Evolutionary conservation across 1,140 invertebrate species (phyloP).

Genomic region (Proales similis): DNA sequence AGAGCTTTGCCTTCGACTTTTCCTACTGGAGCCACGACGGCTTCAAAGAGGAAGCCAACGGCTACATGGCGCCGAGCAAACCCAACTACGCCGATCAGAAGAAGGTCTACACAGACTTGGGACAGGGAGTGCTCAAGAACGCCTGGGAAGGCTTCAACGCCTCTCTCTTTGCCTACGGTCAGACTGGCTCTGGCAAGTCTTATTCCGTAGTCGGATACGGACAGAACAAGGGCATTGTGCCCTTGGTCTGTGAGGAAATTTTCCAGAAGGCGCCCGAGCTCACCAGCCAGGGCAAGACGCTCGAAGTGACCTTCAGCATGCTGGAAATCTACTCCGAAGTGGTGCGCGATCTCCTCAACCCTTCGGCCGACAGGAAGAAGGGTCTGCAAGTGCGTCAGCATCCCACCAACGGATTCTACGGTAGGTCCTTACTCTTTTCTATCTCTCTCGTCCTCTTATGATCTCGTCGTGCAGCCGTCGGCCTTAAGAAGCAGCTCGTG

Average conservation of each 20-base stretch:
- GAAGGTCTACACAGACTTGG: conserved; percentile 58
- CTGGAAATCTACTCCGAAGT: conserved; percentile 64
- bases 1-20: conserved; percentile 59
- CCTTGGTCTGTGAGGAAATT: conserved; percentile 71
- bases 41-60: conserved; percentile 53
- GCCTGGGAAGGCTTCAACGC: conserved; percentile 86
- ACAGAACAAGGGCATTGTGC: conserved; percentile 68
- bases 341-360: conserved; percentile 57
- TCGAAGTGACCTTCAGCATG: conserved; percentile 61
- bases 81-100: conserved; percentile 52
- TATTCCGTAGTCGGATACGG: conserved; percentile 65
- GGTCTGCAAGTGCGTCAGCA: conserved; percentile 60
- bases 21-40: conserved; percentile 61
- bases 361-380: conserved; percentile 51
- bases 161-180: conserved; percentile 76
- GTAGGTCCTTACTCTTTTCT: conserved; percentile 51
- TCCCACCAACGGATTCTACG: conserved; percentile 61
- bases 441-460: no score
- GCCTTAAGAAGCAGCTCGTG: conserved; percentile 52
- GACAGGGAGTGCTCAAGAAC: conserved; percentile 57
- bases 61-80: conserved; percentile 53
- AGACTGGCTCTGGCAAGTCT: conserved; percentile 61
- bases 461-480: conserved; percentile 55
- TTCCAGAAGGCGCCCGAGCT: background rate
- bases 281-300: no score